These are phyloP conservation scores for Alca torda DNA, from an alignment of 2,797 vertebrate species.

Conservation along the genomic window DNA sequence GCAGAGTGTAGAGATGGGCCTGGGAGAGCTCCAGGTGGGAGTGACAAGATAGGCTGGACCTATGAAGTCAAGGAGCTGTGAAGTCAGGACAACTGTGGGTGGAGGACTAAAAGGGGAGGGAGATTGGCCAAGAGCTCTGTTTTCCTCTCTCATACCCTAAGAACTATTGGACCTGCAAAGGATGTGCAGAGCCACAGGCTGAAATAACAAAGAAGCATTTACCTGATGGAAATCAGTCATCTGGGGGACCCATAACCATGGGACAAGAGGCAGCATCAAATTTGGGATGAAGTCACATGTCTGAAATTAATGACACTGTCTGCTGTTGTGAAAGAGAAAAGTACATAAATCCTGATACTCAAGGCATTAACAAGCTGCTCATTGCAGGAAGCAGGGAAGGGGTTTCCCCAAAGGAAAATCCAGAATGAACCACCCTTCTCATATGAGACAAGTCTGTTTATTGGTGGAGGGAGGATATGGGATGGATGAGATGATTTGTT, in stretches of 20 bases:
- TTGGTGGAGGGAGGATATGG: not conserved
- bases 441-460: not conserved
- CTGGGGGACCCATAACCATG: not conserved
- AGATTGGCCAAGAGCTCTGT: not conserved
- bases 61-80: not conserved
- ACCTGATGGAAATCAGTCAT: not conserved
- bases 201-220: not conserved
- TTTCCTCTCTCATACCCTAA: not conserved
- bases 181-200: not conserved
- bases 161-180: not conserved
- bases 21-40: not conserved
- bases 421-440: not conserved
- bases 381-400: conserved; percentile 7
- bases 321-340: conserved; percentile 2
- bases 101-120: not conserved
- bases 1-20: not conserved
- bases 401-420: not conserved
- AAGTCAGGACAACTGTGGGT: not conserved
- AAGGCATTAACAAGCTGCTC: not conserved
- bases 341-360: not conserved
- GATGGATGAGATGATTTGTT: not conserved
- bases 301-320: not conserved
- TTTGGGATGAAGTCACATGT: not conserved
- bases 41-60: not conserved
- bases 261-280: not conserved